A percentile compares a stretch with the other conserved stretches of the same genome.
phyloP scores from a whole-genome alignment of 2,888 invertebrate species.

The Polydrusus tereticollis region DNA sequence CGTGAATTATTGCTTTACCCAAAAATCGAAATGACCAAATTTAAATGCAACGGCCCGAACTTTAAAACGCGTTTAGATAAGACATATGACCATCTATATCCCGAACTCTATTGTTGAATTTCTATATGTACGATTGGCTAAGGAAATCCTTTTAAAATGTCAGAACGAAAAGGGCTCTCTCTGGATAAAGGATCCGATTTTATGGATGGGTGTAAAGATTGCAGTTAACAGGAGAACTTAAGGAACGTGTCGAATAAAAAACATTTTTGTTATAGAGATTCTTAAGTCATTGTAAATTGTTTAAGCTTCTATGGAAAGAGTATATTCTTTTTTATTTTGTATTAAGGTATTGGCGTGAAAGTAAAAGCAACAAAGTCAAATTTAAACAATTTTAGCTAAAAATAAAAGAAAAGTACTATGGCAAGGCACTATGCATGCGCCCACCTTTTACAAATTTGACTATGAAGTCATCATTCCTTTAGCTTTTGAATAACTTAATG shows the following conservation, averaged over 20 bases:
- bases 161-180: conserved; percentile 35
- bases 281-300: too few relatives aligned
- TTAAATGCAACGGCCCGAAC: conserved; percentile 67
- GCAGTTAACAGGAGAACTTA: conserved; percentile 14
- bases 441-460: too few relatives aligned
- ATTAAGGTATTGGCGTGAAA: too few relatives aligned
- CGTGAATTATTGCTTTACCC: conserved; percentile 35
- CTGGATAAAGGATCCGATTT: conserved; percentile 38
- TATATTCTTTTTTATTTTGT: too few relatives aligned
- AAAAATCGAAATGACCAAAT: conserved; percentile 61
- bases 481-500: too few relatives aligned
- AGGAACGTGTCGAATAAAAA: not conserved
- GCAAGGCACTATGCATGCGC: too few relatives aligned
- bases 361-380: too few relatives aligned
- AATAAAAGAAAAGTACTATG: too few relatives aligned
- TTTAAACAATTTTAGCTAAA: too few relatives aligned
- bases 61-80: conserved; percentile 68
- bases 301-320: too few relatives aligned
- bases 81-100: conserved; percentile 65
- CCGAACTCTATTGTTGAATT: conserved; percentile 59
- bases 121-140: conserved; percentile 45
- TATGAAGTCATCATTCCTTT: too few relatives aligned
- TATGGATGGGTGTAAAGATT: conserved; percentile 43
- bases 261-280: too few relatives aligned
- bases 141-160: conserved; percentile 49